Base-by-base conservation (phyloP, 2,888 invertebrate species). In the Drosophila falleni region DNA sequence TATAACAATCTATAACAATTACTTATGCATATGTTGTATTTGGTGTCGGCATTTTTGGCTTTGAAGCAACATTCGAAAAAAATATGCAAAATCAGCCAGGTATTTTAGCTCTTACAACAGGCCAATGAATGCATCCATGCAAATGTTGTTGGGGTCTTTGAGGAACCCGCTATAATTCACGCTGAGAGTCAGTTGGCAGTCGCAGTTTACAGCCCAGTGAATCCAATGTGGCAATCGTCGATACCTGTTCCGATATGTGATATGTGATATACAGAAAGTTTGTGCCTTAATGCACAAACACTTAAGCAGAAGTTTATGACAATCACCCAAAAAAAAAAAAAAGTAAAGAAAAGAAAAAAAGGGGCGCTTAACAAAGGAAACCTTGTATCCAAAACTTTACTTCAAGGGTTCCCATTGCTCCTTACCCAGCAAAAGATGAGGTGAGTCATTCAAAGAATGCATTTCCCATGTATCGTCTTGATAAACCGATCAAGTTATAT, bases 241-340 rank as follows among this genome's bases (percentile, higher is more conserved):
- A 73, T 73, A 76, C 78, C 70, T 76, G 76, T 65, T 78, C 73
- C 59, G 51, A 59, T 72, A 62, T 50, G 49, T 61, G 64, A 56
- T 55, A 68, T 56, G 51, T 46, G 15, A 29, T 61, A 49, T 50
- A 58, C 42, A 55, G 46, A 66, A 35, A 49, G 16, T 23, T 23
- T 67, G 39, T 10, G 59, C 41, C 71, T 75, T 71, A 72, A 75
- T 75, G 72, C 69, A 72, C 64, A 37, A 75, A 73, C 78, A 78
- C 70, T 78, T 78, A 78, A 69, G 58, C 78, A 70, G n/a, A 78
- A 78, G 47, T 78, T 78, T 76, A 76, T 76, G 70, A 76, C 76
- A 76, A 76, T 76, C 61, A n/a, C 16, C 19, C 53, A 54, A 59
- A 53, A 13, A 50, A 13, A 16, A 16, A 31, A 19, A 16, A 31